phyloP scores from a whole-genome alignment of 2,888 invertebrate genomes.

The Calliopum simillimum region DNA sequence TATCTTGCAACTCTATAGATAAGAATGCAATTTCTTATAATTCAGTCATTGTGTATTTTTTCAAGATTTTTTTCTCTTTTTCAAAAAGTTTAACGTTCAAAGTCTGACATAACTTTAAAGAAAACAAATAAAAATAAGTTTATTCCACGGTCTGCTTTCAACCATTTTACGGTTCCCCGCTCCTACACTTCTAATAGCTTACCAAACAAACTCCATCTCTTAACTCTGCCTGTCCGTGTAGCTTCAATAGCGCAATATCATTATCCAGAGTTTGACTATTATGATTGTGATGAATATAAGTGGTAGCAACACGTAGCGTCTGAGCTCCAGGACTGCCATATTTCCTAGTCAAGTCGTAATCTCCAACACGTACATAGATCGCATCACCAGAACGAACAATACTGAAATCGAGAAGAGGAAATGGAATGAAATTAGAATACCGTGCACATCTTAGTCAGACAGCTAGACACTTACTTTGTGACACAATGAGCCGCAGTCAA shows the following conservation, averaged over 20 bases:
- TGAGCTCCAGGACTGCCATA: constrained; percentile 93
- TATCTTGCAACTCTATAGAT: too few relatives aligned
- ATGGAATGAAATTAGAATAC: background rate
- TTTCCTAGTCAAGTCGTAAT: constrained; percentile 90
- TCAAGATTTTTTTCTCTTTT: too few relatives aligned
- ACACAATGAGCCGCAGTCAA: constrained; percentile 94
- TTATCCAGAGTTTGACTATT: constrained; percentile 95
- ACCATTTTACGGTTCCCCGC: too few relatives aligned
- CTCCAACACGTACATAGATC: constrained; percentile 92
- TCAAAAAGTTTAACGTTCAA: too few relatives aligned
- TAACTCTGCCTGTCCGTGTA: constrained; percentile 89
- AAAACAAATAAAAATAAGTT: too few relatives aligned
- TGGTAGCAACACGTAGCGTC: constrained; percentile 89
- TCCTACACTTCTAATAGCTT: constrained; percentile 28
- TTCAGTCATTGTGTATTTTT: too few relatives aligned
- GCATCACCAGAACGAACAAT: constrained; percentile 95
- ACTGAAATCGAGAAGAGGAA: constrained; percentile 66
- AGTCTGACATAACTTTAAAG: too few relatives aligned
- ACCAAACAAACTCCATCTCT: constrained; percentile 79
- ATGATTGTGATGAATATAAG: constrained; percentile 95
- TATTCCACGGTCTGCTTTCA: too few relatives aligned
- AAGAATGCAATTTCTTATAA: too few relatives aligned
- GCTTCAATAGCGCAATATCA: constrained; percentile 90
- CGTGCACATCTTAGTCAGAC: background rate
- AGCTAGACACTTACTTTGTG: constrained; percentile 78